These are phyloP conservation scores for Eulithis prunata DNA, from an alignment of 2,888 invertebrate genomes.

Conservation along the genomic window DNA sequence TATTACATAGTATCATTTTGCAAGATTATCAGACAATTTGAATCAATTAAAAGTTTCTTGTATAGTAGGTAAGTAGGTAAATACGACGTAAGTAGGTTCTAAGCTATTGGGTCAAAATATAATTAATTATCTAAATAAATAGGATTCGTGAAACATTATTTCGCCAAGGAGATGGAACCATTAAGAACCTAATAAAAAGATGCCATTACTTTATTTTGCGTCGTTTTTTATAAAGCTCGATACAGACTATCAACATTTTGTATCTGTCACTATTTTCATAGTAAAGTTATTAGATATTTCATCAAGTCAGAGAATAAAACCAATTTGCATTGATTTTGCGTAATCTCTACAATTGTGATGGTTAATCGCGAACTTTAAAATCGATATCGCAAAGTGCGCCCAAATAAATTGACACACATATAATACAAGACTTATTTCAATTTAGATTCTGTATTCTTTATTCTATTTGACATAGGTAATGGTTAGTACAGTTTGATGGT, in stretches of 20 bases:
- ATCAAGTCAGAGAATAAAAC: background rate
- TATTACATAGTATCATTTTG: too few species aligned
- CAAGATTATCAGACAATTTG: too few species aligned
- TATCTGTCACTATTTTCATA: background rate
- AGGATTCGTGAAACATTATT: constrained; percentile 51
- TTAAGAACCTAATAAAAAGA: constrained; percentile 42
- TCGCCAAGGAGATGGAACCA: constrained; percentile 48
- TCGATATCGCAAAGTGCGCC: too few species aligned
- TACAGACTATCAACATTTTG: constrained; percentile 4
- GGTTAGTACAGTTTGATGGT: background rate
- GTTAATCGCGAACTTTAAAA: too few species aligned
- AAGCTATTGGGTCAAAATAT: constrained; percentile 19
- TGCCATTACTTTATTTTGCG: constrained; percentile 30
- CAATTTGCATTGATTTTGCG: background rate
- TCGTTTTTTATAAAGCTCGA: constrained; percentile 23
- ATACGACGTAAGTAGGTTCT: background rate
- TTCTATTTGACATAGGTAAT: background rate
- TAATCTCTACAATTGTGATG: background rate
- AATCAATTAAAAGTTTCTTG: too few species aligned
- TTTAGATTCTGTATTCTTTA: too few species aligned
- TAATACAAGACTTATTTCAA: too few species aligned
- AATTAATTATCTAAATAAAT: constrained; percentile 58
- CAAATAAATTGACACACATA: too few species aligned
- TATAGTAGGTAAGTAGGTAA: too few species aligned
- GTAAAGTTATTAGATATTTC: background rate